Base-by-base conservation (phyloP, 2,113 vertebrate genomes). In the Hiodon tergisus region DNA sequence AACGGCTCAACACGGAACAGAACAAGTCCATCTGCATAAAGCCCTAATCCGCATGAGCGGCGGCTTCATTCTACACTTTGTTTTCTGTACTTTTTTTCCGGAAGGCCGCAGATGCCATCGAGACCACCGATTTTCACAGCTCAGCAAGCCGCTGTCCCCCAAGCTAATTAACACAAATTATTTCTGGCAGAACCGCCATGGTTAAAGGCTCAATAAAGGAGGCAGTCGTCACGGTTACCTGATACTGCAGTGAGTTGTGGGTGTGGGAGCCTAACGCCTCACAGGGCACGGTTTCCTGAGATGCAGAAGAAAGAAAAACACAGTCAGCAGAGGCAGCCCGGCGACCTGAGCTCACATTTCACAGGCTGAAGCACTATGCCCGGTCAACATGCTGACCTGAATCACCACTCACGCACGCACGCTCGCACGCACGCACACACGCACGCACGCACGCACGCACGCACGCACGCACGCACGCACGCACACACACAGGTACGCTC, bases 181-280 rank as follows among this genome's bases (percentile, higher is more conserved):
- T 50, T 72, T 59, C 46, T 50, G 59, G 51, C 87, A 85, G 76
- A 86, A 83, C 79, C 81, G 72, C 79, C 78, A 83, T 82, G 79
- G 5, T 17, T 16, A 47, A 82, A 77, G 82, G 82, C 60, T 81
- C 52, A n/a, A 78, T 76, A 75, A 81, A 81, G 84, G 87, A 88
- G 86, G 85, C 72, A 85, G 90, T 88, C 88, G 89, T 89, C 88
- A 89, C 83, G 85, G 81, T 94, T 95, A 96, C 94, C 94, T 95
- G 93, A 89, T 91, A 90, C 11, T 87, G 88, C 89, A 93, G 92
- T 79, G 91, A 88, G 94, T 91, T 92, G 79, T 86, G 92, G 81
- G 92, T 91, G 87, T 89, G 84, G 85, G 82, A 86, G 85, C 86
- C 85, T 82, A 89, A 87, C 75, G 88, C 86, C 89, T 90, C 91